These are phyloP conservation scores for Phyllopteryx taeniolatus DNA, from an alignment of 2,113 vertebrate genomes.

Conservation along the genomic window DNA sequence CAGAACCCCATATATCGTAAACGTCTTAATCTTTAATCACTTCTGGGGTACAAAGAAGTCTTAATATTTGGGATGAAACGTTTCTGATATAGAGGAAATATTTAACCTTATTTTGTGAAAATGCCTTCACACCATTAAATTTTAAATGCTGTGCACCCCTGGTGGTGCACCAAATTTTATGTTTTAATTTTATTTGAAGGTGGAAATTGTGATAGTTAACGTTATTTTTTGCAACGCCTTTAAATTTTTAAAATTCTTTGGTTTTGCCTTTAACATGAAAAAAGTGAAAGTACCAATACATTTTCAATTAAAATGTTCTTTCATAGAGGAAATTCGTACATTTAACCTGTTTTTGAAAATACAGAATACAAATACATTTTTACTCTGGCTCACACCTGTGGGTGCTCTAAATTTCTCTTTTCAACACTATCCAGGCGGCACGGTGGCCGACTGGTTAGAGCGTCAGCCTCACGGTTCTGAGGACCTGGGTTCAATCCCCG, in stretches of 20 bases:
- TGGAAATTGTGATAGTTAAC: no score
- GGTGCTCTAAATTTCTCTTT: neutral
- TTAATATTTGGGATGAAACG: neutral
- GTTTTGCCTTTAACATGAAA: no score
- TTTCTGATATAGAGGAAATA: neutral
- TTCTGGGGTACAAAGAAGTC: neutral
- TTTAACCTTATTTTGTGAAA: no score
- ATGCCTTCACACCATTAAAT: neutral
- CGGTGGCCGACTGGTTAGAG: no score
- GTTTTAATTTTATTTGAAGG: neutral
- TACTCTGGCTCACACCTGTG: neutral
- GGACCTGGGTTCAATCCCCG: no score
- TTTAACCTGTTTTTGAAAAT: neutral
- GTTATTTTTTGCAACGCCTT: no score
- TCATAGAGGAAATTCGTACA: neutral
- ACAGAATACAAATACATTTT: neutral
- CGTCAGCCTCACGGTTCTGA: no score
- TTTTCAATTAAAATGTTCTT: neutral
- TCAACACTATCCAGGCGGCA: conserved; percentile 5
- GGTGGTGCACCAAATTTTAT: neutral
- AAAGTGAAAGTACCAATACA: no score
- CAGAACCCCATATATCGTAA: no score
- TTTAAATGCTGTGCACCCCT: neutral
- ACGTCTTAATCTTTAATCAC: neutral
- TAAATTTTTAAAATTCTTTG: no score